A percentile compares a stretch with the other conserved stretches of the same genome.
These are phyloP conservation scores for Hydropotes inermis DNA, from an alignment of 2,113 vertebrate genomes.

Conservation along the genomic window DNA sequence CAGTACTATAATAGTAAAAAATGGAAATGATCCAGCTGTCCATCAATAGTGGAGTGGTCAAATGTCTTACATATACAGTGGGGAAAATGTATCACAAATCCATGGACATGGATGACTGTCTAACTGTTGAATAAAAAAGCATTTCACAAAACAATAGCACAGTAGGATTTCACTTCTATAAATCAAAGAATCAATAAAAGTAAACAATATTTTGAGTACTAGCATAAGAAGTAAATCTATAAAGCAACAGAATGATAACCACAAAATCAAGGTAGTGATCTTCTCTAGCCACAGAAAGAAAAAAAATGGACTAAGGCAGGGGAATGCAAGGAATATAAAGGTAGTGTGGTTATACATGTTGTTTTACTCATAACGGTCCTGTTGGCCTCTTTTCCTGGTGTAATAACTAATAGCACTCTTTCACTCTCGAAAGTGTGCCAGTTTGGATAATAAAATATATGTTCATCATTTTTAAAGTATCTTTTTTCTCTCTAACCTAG, in stretches of 20 bases:
- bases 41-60: not conserved
- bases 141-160: not conserved
- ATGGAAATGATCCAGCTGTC: not conserved
- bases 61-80: not conserved
- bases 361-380: not conserved
- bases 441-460: conserved; percentile 3
- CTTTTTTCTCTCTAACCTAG: not conserved
- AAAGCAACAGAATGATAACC: not conserved
- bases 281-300: not conserved
- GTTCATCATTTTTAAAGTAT: not conserved
- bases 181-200: not conserved
- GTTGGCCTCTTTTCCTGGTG: not conserved
- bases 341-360: not conserved
- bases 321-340: not conserved
- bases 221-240: not conserved
- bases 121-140: not conserved
- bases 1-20: not conserved
- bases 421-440: not conserved
- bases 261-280: not conserved
- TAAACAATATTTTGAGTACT: not conserved
- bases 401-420: not conserved
- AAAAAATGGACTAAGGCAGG: not conserved
- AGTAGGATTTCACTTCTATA: not conserved
- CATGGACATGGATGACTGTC: not conserved
- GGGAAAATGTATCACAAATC: not conserved